phyloP scores from a whole-genome alignment of 2,888 invertebrate genomes.

The Fragum sueziense region DNA sequence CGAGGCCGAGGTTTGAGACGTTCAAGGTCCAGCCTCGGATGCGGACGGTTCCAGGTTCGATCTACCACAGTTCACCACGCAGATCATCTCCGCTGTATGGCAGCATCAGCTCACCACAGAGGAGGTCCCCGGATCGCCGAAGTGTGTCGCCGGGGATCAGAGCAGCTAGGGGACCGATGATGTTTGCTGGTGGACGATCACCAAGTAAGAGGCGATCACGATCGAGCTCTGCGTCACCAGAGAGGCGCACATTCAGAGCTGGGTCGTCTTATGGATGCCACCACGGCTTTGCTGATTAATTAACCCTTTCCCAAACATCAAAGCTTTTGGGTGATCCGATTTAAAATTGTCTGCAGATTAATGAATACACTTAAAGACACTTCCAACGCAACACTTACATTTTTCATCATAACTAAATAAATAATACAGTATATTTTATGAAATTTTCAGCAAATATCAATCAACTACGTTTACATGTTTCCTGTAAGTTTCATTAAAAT shows the following conservation, averaged over 20 bases:
- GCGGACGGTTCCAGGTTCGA: neutral
- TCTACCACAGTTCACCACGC: neutral
- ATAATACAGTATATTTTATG: too few relatives aligned
- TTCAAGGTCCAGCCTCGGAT: neutral
- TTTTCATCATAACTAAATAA: too few relatives aligned
- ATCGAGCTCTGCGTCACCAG: constrained; percentile 24
- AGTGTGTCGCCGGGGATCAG: neutral
- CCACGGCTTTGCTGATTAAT: constrained; percentile 24
- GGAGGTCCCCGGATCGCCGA: neutral
- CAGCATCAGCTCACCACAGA: neutral
- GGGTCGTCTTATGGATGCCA: constrained; percentile 43
- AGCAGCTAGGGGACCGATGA: neutral
- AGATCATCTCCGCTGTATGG: constrained; percentile 1
- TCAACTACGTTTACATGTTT: too few relatives aligned
- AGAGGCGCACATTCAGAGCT: constrained; percentile 30
- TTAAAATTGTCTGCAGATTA: too few relatives aligned
- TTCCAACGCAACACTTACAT: too few relatives aligned
- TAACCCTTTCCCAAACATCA: too few relatives aligned
- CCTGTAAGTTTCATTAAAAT: too few relatives aligned
- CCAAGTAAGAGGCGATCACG: constrained; percentile 25
- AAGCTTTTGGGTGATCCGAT: too few relatives aligned
- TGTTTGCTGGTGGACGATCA: constrained; percentile 4
- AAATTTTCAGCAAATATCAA: too few relatives aligned
- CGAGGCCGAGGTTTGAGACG: neutral
- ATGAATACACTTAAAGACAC: too few relatives aligned